Evolutionary conservation across 2,113 vertebrate species (phyloP).

Genomic region (Ictalurus furcatus): DNA sequence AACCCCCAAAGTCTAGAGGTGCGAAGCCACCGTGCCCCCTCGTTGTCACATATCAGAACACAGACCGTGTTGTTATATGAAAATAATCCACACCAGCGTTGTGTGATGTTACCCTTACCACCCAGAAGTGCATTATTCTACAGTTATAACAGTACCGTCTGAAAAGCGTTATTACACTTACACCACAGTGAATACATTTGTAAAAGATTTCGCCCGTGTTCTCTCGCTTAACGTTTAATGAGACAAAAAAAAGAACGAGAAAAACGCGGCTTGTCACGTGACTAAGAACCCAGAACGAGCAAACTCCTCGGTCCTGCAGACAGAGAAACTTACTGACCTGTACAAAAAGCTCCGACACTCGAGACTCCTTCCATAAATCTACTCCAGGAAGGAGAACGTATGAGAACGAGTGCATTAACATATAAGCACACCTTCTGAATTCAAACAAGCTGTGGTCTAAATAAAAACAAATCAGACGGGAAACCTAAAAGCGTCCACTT

Average conservation of each 20-base stretch:
- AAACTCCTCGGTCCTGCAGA: neutral
- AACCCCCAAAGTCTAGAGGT: too few relatives aligned
- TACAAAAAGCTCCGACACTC: neutral
- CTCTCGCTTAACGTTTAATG: neutral
- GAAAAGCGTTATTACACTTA: neutral
- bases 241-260: neutral
- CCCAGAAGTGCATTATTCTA: neutral
- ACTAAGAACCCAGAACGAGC: neutral
- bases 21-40: too few relatives aligned
- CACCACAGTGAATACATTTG: neutral
- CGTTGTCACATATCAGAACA: neutral
- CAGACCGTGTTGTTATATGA: neutral
- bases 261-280: neutral
- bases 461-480: neutral
- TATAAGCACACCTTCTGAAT: neutral
- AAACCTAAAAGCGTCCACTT: neutral
- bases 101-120: neutral
- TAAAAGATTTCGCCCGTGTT: neutral
- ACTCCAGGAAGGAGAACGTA: neutral
- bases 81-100: neutral
- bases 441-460: neutral
- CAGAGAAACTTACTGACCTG: too few relatives aligned
- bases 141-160: neutral
- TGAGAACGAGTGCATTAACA: neutral
- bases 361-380: neutral